Percentiles rank a stretch among this genome's conserved stretches.
These are phyloP conservation scores for Tetramorium bicarinatum DNA, from an alignment of 2,888 invertebrate species.

Conservation along the genomic window DNA sequence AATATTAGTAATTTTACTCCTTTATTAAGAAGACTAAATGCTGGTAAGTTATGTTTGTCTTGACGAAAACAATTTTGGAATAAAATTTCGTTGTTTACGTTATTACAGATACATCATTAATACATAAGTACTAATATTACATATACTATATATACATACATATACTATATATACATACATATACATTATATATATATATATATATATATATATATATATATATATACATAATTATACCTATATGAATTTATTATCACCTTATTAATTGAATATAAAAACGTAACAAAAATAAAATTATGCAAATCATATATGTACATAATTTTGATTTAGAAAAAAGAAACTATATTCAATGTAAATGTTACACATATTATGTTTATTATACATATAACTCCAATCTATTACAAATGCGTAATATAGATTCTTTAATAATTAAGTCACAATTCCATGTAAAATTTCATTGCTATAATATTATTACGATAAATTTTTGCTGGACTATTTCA, in stretches of 20 bases:
- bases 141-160: too few species aligned
- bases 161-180: too few species aligned
- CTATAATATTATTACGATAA: background rate
- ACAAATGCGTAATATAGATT: background rate
- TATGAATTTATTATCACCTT: background rate
- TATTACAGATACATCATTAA: background rate
- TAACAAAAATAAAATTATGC: background rate
- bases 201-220: too few species aligned
- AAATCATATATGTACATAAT: background rate
- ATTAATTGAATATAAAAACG: background rate
- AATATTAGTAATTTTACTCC: conserved; percentile 87
- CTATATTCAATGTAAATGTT: background rate
- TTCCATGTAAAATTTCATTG: background rate
- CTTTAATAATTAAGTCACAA: background rate
- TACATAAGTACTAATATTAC: background rate
- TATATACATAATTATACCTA: background rate
- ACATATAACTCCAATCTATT: background rate
- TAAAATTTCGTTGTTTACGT: background rate
- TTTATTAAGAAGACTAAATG: conserved; percentile 87
- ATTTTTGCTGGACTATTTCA: conserved; percentile 75
- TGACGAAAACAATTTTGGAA: background rate
- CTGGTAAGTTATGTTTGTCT: conserved; percentile 82
- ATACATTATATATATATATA: too few species aligned
- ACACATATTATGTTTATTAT: background rate
- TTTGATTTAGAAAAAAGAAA: background rate